These are phyloP conservation scores for Drosophila meridiana DNA, from an alignment of 2,888 invertebrate species.

Conservation along the genomic window DNA sequence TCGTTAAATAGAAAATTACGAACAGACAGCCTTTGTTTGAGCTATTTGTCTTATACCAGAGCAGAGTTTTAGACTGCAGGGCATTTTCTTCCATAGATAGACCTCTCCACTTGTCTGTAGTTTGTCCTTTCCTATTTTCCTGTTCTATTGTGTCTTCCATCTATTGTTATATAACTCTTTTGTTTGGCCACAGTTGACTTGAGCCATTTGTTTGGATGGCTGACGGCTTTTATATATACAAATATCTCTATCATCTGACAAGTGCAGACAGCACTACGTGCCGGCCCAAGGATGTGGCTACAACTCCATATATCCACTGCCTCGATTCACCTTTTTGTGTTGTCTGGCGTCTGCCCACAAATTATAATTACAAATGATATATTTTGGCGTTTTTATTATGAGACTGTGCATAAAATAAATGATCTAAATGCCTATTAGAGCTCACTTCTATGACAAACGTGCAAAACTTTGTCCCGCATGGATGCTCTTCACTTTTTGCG, in stretches of 20 bases:
- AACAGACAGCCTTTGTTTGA: conserved; percentile 36
- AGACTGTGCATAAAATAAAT: conserved; percentile 66
- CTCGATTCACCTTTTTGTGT: neutral
- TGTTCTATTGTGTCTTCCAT: conserved; percentile 16
- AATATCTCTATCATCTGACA: conserved; percentile 62
- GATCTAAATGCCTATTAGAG: conserved; percentile 67
- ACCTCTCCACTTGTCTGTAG: conserved; percentile 21
- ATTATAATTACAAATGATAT: conserved; percentile 75
- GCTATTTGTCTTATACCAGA: conserved; percentile 5
- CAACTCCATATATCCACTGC: conserved; percentile 4
- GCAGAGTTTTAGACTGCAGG: conserved; percentile 33
- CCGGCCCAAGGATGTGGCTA: conserved; percentile 6
- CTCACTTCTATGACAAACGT: conserved; percentile 58
- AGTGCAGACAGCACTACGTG: conserved; percentile 51
- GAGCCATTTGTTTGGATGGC: conserved; percentile 61
- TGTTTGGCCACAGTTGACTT: conserved; percentile 69
- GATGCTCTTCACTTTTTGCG: conserved; percentile 20
- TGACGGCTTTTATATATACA: conserved; percentile 28
- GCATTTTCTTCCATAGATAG: conserved; percentile 25
- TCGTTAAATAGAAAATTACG: conserved; percentile 17
- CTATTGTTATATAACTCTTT: conserved; percentile 74
- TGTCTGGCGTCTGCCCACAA: conserved; percentile 45
- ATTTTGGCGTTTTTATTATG: conserved; percentile 70
- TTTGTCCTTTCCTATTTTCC: conserved; percentile 8
- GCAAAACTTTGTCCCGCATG: conserved; percentile 51